Base-by-base conservation (phyloP, 2,797 vertebrate species). In the Peromyscus aztecus region DNA sequence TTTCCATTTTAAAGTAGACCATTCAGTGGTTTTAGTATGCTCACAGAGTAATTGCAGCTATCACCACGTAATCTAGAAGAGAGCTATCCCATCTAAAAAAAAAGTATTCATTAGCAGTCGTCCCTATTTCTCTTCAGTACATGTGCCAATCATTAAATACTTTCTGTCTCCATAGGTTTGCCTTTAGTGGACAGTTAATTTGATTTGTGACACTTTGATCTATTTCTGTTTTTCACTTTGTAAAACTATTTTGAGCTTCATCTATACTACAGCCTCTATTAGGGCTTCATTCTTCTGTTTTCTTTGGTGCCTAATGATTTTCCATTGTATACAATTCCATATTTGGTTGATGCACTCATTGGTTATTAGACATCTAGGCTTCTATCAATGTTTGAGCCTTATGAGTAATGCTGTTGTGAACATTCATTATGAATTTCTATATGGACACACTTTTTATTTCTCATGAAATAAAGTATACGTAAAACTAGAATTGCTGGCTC, bases 101-200 rank as follows among this genome's bases (percentile, higher is more conserved):
- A 96, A 77, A 61, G 49, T 63, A 43, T 16, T 69, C 27, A 43
- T 84, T 46, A 61, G 34, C 57, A 69, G 37, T 34, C 46, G 49
- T 1, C 63, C 4, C 59, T 29, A 52, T 84, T 92, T 85, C 13
- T 76, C 69, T 87, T 80, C 21, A 49, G 43, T 13, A 63, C 19
- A 34, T 13, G 75, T 46, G n/a, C 61, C 8, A 84, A 73, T 16
- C 59, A 65, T 71, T 83, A 59, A 81, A 80, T 84, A 65, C 71
- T 89, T 93, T 91, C 89, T 86, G 83, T 69, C 90, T 86, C 87
- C 73, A 43, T 71, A 73, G 67, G 52, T 86, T 91, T 95, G 46
- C 17, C 59, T 85, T 71, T 89, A 80, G 57, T 89, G n/a, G 59
- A 84, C 55, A 71, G 31, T 92, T 92, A 24, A 27, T 69, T 73